phyloP scores from a whole-genome alignment of 2,888 invertebrate genomes.

The Thelaira solivaga region DNA sequence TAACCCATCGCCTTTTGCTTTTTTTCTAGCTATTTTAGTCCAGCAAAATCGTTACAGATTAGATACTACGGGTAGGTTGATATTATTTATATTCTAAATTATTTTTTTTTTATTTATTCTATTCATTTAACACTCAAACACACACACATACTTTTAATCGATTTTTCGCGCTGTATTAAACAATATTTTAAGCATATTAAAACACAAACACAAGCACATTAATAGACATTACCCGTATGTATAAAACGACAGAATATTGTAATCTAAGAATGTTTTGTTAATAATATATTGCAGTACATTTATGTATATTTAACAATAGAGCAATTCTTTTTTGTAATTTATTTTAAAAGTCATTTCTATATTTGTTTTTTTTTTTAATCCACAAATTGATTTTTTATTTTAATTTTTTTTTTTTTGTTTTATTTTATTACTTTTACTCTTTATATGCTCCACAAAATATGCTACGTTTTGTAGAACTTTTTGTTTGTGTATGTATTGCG shows the following conservation, averaged over 20 bases:
- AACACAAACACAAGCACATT: conserved; percentile 17
- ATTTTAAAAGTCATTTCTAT: background rate
- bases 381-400: background rate
- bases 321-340: background rate
- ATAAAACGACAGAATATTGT: conserved; percentile 5
- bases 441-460: conserved; percentile 60
- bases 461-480: conserved; percentile 69
- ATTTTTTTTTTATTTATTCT: conserved; percentile 2
- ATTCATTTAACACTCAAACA: too few species aligned
- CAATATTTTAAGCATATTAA: conserved; percentile 34
- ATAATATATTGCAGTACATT: conserved; percentile 37
- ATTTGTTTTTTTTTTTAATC: background rate
- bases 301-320: background rate
- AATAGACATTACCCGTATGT: conserved; percentile 19
- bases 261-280: conserved; percentile 25
- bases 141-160: conserved; percentile 53
- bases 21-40: too few species aligned
- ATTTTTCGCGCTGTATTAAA: conserved; percentile 59
- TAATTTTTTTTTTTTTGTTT: background rate
- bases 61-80: too few species aligned
- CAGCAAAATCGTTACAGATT: too few species aligned
- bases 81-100: too few species aligned
- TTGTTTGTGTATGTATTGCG: conserved; percentile 76
- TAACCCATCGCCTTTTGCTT: too few species aligned
- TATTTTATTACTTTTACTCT: background rate